Conservation (phyloP, 1,140 invertebrate species). For the Calephelis virginiensis region DNA sequence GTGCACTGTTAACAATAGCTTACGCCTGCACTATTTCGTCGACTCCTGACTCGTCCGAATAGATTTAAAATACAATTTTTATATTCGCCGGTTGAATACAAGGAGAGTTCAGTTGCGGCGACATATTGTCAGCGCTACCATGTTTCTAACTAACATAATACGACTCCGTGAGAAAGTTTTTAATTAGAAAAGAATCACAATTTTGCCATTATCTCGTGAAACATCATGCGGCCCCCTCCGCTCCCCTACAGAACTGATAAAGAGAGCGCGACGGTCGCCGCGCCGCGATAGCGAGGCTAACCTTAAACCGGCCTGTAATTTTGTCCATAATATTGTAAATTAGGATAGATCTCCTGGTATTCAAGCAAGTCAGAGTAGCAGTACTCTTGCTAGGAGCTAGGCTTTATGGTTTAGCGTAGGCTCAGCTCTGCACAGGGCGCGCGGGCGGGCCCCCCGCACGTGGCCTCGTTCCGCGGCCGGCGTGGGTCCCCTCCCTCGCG, state of each 20-base stretch:
- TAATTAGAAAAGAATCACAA: constrained; percentile 74
- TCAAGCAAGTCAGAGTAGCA: constrained; percentile 57
- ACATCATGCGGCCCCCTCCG: constrained; percentile 54
- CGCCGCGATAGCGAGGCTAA: constrained; percentile 50
- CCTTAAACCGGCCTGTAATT: constrained; percentile 62
- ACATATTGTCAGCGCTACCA: constrained; percentile 22
- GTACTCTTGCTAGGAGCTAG: constrained; percentile 73
- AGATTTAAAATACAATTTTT: constrained; percentile 13
- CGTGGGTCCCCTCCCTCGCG: constrained; percentile 43
- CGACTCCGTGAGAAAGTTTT: constrained; percentile 21
- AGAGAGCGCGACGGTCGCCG: constrained; percentile 64
- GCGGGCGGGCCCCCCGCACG: constrained; percentile 42
- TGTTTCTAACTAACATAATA: constrained; percentile 6
- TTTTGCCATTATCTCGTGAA: constrained; percentile 67
- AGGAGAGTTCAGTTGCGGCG: constrained; percentile 37
- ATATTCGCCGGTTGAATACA: constrained; percentile 22
- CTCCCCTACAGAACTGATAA: constrained; percentile 62
- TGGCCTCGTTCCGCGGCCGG: constrained; percentile 64
- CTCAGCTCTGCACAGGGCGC: constrained; percentile 53
- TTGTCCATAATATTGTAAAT: constrained; percentile 69
- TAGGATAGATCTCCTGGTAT: constrained; percentile 66
- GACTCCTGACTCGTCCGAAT: constrained; percentile 22
- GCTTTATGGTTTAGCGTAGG: constrained; percentile 68
- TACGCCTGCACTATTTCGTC: constrained; percentile 24
- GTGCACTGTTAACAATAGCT: constrained; percentile 3